Base-by-base conservation (phyloP, 1,140 invertebrate species). In the Holcopasites calliopsidis region DNA sequence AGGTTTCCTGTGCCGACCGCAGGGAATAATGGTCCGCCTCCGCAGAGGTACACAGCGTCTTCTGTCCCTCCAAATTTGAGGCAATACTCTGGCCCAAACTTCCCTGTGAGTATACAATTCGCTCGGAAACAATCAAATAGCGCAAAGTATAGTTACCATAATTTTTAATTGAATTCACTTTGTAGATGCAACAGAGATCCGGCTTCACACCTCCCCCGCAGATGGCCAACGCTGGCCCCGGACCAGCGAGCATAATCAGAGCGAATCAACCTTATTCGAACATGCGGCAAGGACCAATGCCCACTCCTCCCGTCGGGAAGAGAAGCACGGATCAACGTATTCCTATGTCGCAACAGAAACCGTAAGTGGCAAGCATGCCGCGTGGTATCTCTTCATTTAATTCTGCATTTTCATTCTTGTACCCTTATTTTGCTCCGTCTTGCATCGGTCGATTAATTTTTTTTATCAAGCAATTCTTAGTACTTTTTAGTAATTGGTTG, bases 281-380 rank as follows among this genome's bases (percentile, higher is more conserved):
- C 42, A 93, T 94, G 93, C 88, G 94, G 31, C 93, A 93, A 76
- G 91, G 93, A 2, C 92, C 93, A 18, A 93, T 93, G 87, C 88
- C 92, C 3, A 91, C 92, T 23, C 92, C 92, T 18, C 91, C 92
- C 23, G 92, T 92, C 44, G 91, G 91, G 42, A 95, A 95, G 88
- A 88, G 94, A 50, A 93, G 93, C 8, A 87, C 91, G 2, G 95
- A 95, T 88, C 93, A 92, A 80, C 91, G 95, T 76, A 92, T 92
- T 60, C 91, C 92, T 5, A 92, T 94, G 88, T 91, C 93, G n/a
- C 94, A 93, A 74, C 93, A 94, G 88, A 95, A 95, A 88, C 93
- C 92, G 92, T 94, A 92, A 88, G 90, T 92, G 3, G 66, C 86
- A 50, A 85, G 28, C 71, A 28, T 3, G 2, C 10, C 5, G 49